Evolutionary conservation across 23 tunicate genomes (phyloP).

Genomic region (Halocynthia aurantium): DNA sequence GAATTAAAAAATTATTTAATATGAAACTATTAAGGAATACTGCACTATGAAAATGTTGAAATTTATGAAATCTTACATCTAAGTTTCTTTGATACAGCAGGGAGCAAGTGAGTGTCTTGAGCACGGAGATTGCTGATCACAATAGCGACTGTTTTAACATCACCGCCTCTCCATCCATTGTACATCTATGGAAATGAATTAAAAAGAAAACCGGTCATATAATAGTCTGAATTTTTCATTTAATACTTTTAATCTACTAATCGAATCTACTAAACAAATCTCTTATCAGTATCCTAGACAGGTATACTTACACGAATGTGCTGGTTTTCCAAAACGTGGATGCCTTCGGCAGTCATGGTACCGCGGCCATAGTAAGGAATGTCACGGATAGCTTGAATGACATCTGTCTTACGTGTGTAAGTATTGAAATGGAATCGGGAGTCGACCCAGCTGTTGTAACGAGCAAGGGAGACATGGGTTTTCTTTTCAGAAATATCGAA

Average conservation of each 20-base stretch:
- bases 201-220: too few species aligned
- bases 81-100: conserved; percentile 17
- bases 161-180: conserved; percentile 78
- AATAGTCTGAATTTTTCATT: too few species aligned
- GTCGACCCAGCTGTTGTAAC: conserved; percentile 83
- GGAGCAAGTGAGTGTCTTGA: conserved; percentile 42
- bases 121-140: conserved; percentile 61
- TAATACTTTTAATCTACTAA: too few species aligned
- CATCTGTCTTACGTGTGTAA: conserved; percentile 22
- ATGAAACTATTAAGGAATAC: too few species aligned
- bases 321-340: conserved; percentile 37
- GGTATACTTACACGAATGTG: conserved; percentile 37
- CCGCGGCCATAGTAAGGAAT: conserved; percentile 85
- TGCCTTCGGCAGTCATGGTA: conserved; percentile 57
- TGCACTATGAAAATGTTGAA: background rate
- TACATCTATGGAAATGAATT: conserved; percentile 15
- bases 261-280: too few species aligned
- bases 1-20: background rate
- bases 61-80: conserved; percentile 6
- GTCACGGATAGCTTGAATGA: conserved; percentile 36
- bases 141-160: conserved; percentile 48
- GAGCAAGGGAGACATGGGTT: conserved; percentile 43
- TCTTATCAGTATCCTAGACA: too few species aligned
- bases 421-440: conserved; percentile 45
- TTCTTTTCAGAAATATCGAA: conserved; percentile 35